Evolutionary conservation across 1,140 invertebrate genomes (phyloP), one percentile per base, ranked within the genome.

Genomic region (Myzus persicae): DNA sequence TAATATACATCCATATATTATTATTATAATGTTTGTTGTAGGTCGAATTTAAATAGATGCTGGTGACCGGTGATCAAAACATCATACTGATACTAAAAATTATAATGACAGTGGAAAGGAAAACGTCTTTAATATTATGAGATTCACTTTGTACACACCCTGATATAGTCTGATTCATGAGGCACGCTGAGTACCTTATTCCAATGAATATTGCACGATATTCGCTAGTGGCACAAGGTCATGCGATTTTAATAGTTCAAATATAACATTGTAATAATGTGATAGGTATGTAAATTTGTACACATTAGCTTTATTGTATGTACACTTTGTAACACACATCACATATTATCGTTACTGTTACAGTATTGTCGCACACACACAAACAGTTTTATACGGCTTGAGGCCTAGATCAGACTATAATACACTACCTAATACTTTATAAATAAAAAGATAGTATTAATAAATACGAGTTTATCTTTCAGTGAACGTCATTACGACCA

Each of bases 401-500:
- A 38, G 36, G 14, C 20, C 76, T 81, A 36, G 7, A 82, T 82
- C 36, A 24, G 36, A 82, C 22, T 38, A 36, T 38, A 82, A 22
- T 82, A 22, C 36, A 82, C 76, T 38, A 82, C 22, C 38, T 82
- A 36, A 82, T 82, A 22, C 59, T 76, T 76, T 76, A 76, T 82
- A 38, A 82, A 82, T 82, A 38, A 82, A 38, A 38, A 82, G 76
- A 82, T 38, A 82, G 76, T 82, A 82, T n/a, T 76, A n/a, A 76
- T 76, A 76, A 76, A 76, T 76, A 76, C 14, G 59, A 18, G n/a
- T 76, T 76, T 76, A 76, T 76, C 59, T 76, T n/a, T 76, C 6
- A 4, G 59, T 5, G 59, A 76, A 76, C 59, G 59, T 76, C 59
- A 76, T 76, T 76, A 76, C 11, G 36, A n/a, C n/a, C 59, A 76